Base-by-base conservation (phyloP, 1,140 invertebrate genomes). In the Sminthurides bifidus region DNA sequence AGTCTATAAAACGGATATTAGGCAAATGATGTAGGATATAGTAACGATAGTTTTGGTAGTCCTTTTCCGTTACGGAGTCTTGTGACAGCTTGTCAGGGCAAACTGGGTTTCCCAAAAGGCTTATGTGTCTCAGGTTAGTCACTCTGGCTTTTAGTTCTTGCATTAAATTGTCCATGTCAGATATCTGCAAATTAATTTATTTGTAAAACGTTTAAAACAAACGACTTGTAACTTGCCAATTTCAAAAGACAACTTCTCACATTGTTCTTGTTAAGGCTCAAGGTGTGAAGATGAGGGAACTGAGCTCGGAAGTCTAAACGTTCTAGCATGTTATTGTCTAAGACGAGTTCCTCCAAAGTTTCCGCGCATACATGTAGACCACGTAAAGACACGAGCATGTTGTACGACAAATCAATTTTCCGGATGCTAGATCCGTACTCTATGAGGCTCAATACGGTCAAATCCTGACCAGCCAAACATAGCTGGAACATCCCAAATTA, bases 271-370 rank as follows among this genome's bases (percentile, higher is more conserved):
- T 65, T 65, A 5, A 61, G 15, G n/a, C 52, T 56, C 3, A 65
- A 29, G 23, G 63, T 65, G 26, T 65, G 56, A 17, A 65, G 45
- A 51, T 58, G 54, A 4, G 59, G 54, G 44, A 65, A 65, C 8
- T 45, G 27, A 46, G 46, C 27, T 19, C 29, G 30, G 12, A 65
- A 41, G 4, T 59, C 59, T 3, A 65, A 35, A 2, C 27, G 21
- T 3, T 44, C 43, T 15, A 65, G 23, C 44, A 59, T 44, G 53
- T 65, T 65, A 49, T 65, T 65, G 48, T 65, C 63, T 30, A 65
- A 27, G 21, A 61, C 43, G 1, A 65, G 29, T 49, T 65, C 63
- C 45, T 65, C 63, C 19, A 65, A 30, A n/a, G 35, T 61, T 8
- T 57, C 57, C 29, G 50, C 37, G 19, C 56, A 65, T 8, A 15